Evolutionary conservation across 35 echinoderm and acorn worm species (phyloP).

Genomic region (Lytechinus pictus): DNA sequence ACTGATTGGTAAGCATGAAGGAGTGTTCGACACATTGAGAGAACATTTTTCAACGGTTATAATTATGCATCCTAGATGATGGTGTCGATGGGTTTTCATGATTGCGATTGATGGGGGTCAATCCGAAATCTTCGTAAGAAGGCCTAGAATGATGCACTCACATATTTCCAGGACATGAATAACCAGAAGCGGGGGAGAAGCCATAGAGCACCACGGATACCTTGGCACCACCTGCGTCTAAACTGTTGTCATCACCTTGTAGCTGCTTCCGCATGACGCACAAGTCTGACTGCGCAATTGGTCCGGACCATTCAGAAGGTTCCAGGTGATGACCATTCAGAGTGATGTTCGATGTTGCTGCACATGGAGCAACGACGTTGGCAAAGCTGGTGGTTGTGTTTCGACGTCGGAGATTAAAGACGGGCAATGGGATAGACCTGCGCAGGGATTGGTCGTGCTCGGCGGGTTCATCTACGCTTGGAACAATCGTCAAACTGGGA

Average conservation of each 20-base stretch:
- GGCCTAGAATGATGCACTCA: neutral
- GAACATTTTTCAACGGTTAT: too few relatives aligned
- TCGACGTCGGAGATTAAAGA: neutral
- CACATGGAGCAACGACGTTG: conserved; percentile 19
- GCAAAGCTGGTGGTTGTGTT: conserved; percentile 26
- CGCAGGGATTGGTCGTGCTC: neutral
- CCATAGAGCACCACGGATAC: conserved; percentile 42
- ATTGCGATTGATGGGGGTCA: too few relatives aligned
- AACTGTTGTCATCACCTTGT: neutral
- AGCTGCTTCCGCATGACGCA: conserved; percentile 22
- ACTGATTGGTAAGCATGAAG: too few relatives aligned
- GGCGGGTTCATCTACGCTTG: neutral
- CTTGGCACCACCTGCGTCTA: neutral
- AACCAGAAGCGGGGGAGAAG: conserved; percentile 13
- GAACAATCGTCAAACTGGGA: conserved; percentile 9
- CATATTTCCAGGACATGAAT: conserved; percentile 22
- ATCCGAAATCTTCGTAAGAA: too few relatives aligned
- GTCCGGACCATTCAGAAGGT: neutral
- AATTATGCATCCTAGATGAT: too few relatives aligned
- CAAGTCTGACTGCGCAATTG: neutral
- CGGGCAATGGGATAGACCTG: neutral
- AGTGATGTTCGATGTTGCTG: neutral
- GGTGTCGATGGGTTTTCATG: too few relatives aligned
- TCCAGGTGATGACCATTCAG: neutral
- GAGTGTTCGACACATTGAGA: too few relatives aligned